Evolutionary conservation across 2,797 vertebrate species (phyloP).

Genomic region (Alectoris magna): DNA sequence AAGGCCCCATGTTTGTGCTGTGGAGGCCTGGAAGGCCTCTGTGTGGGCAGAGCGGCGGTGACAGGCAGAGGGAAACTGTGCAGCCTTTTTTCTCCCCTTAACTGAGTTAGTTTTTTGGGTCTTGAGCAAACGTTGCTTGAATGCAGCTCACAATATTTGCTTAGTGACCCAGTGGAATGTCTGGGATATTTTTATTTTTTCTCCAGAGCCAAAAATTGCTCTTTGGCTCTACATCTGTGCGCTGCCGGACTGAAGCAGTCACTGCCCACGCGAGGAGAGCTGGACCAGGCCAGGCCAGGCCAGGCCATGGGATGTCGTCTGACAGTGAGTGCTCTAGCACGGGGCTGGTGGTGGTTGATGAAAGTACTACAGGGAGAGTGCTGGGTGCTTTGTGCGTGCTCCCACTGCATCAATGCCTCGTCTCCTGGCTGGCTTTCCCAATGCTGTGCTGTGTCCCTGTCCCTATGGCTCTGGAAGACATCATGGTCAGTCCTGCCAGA

Average conservation of each 20-base stretch:
- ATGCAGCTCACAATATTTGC: slow-evolving; percentile 27
- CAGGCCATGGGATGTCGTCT: neutral
- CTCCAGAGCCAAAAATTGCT: neutral
- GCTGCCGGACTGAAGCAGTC: neutral
- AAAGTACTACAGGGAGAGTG: neutral
- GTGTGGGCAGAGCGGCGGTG: neutral
- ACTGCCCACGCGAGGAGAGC: neutral
- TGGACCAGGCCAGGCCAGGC: neutral
- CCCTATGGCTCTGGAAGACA: rapidly evolving
- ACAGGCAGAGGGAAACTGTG: slow-evolving; percentile 11
- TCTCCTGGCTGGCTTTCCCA: neutral
- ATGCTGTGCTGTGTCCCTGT: rapidly evolving
- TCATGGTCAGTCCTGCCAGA: neutral
- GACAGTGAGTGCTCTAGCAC: neutral
- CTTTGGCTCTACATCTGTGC: slow-evolving; percentile 8
- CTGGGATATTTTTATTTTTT: slow-evolving; percentile 60
- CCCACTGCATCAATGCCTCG: neutral
- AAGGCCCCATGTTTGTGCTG: slow-evolving; percentile 13
- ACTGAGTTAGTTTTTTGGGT: neutral
- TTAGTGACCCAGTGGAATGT: slow-evolving; percentile 57
- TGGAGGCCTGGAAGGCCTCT: neutral
- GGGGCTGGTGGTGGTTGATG: neutral
- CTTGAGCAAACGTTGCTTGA: slow-evolving; percentile 3
- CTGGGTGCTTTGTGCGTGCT: neutral
- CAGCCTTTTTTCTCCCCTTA: slow-evolving; percentile 10